These are phyloP conservation scores for Hydroisotoma schaefferi DNA, from an alignment of 2,888 invertebrate genomes.

Conservation along the genomic window DNA sequence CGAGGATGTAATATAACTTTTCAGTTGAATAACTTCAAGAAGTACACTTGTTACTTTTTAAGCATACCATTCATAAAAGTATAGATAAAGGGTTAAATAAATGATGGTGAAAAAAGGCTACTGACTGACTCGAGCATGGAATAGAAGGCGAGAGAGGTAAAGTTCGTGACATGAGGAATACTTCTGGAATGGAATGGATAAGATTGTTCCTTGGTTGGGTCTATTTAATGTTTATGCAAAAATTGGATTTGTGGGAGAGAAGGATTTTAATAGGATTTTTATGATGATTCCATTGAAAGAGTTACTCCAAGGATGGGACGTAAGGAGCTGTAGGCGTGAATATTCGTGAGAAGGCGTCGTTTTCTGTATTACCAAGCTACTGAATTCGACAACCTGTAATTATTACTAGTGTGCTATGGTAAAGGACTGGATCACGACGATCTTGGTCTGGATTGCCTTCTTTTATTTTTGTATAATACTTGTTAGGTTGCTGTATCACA, in stretches of 20 bases:
- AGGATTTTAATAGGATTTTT: conserved; percentile 1
- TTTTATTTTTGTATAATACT: too few relatives aligned
- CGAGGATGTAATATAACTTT: too few relatives aligned
- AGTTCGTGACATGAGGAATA: conserved; percentile 7
- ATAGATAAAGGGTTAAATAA: neutral
- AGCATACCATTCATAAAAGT: too few relatives aligned
- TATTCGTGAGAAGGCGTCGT: conserved; percentile 49
- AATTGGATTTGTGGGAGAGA: conserved; percentile 8
- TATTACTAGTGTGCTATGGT: conserved; percentile 20
- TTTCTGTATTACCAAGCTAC: conserved; percentile 47
- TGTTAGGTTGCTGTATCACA: too few relatives aligned
- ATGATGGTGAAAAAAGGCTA: neutral
- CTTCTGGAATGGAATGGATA: neutral
- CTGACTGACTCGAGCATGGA: neutral
- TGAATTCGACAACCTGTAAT: conserved; percentile 49
- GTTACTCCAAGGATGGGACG: conserved; percentile 27
- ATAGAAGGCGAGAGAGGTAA: conserved; percentile 1
- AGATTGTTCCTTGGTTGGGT: neutral
- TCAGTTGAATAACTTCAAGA: too few relatives aligned
- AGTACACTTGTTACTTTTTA: too few relatives aligned
- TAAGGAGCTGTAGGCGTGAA: conserved; percentile 49
- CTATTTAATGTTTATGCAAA: conserved; percentile 1
- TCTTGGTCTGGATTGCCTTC: too few relatives aligned
- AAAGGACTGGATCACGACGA: conserved; percentile 4
- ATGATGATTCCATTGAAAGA: conserved; percentile 2